Percentiles rank a stretch among this genome's conserved stretches.
phyloP scores from a whole-genome alignment of 2,888 invertebrate species.

The Rotaria sp. region DNA sequence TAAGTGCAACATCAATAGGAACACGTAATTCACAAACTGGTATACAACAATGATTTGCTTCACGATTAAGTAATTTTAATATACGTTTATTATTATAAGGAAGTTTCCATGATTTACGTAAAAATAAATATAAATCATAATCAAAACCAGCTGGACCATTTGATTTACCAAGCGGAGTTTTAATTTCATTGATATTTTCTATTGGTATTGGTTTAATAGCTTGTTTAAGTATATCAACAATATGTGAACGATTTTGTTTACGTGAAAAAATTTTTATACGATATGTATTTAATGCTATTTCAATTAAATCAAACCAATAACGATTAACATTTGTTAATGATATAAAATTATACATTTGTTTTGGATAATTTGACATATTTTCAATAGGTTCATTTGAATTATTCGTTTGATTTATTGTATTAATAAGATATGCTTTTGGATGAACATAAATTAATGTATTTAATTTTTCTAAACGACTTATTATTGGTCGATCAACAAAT shows the following conservation, averaged over 20 bases:
- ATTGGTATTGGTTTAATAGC: not conserved
- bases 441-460: constrained; percentile 38
- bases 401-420: constrained; percentile 29
- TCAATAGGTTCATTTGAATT: constrained; percentile 19
- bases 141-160: constrained; percentile 18
- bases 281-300: constrained; percentile 7
- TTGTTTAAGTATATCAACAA: not conserved
- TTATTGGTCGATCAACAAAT: constrained; percentile 32
- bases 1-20: constrained; percentile 1
- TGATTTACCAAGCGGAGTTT: not conserved
- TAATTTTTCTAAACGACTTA: constrained; percentile 18
- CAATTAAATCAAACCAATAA: constrained; percentile 28
- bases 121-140: constrained; percentile 27
- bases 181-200: not conserved
- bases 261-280: not conserved
- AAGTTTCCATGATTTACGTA: constrained; percentile 29
- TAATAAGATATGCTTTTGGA: constrained; percentile 27
- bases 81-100: constrained; percentile 17
- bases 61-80: not conserved
- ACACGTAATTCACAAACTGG: constrained; percentile 28
- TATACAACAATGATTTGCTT: constrained; percentile 12
- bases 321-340: constrained; percentile 21
- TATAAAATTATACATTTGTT: not conserved
- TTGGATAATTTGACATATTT: constrained; percentile 11
- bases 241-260: constrained; percentile 17